These are phyloP conservation scores for Ornithorhynchus anatinus DNA, from an alignment of 2,113 vertebrate genomes.

Conservation along the genomic window DNA sequence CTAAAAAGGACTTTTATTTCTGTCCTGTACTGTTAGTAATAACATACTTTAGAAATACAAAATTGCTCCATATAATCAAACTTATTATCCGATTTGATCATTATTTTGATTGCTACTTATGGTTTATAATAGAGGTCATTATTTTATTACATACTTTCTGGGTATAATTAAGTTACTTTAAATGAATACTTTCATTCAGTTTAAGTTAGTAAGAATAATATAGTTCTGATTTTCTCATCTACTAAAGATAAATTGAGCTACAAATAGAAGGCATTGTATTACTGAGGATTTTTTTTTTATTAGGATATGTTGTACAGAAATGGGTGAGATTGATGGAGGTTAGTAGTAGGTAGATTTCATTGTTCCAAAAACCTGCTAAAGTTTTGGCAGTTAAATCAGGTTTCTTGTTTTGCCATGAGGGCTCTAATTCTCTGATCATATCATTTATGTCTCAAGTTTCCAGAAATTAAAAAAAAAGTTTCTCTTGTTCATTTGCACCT, in stretches of 20 bases:
- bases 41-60: slow-evolving; percentile 61
- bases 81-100: slow-evolving; percentile 75
- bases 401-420: not conserved
- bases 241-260: slow-evolving; percentile 52
- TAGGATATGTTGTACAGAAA: slow-evolving; percentile 52
- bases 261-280: slow-evolving; percentile 46
- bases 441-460: slow-evolving; percentile 28
- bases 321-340: slow-evolving; percentile 51
- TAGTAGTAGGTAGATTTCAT: slow-evolving; percentile 44
- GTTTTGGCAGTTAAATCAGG: slow-evolving; percentile 34
- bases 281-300: slow-evolving; percentile 33
- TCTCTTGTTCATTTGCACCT: slow-evolving; percentile 22
- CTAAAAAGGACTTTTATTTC: slow-evolving; percentile 59
- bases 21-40: slow-evolving; percentile 60
- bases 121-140: slow-evolving; percentile 73
- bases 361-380: slow-evolving; percentile 55
- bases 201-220: slow-evolving; percentile 67
- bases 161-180: slow-evolving; percentile 72
- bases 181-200: slow-evolving; percentile 67
- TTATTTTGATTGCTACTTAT: slow-evolving; percentile 79
- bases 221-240: slow-evolving; percentile 69
- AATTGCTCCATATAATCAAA: slow-evolving; percentile 71
- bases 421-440: slow-evolving; percentile 19
- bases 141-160: slow-evolving; percentile 70
- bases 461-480: slow-evolving; percentile 13